Conservation (phyloP, 2,113 vertebrate species). For the Butastur rufipennis region DNA sequence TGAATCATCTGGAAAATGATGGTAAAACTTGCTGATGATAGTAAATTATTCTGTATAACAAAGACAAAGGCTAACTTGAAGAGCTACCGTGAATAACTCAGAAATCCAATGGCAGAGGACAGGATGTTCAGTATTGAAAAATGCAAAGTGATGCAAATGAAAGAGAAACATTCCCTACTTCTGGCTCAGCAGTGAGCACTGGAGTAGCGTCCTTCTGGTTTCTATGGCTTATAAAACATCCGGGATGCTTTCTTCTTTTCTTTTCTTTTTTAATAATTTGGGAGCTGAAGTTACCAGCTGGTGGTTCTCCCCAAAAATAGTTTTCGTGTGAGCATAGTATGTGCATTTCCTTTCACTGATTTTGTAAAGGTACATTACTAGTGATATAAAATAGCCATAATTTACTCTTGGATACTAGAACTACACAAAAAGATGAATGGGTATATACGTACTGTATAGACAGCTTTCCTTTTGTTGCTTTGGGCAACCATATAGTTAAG, state of each 20-base stretch:
- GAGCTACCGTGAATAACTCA: not conserved
- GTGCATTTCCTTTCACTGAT: constrained; percentile 20
- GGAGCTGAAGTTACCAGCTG: not conserved
- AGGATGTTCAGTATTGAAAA: not conserved
- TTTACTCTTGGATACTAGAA: constrained; percentile 12
- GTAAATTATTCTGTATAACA: not conserved
- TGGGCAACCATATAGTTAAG: constrained; percentile 51
- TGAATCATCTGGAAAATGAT: not conserved
- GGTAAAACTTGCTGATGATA: not conserved
- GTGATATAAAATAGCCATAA: constrained; percentile 16
- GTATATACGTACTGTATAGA: not conserved
- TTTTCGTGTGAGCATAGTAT: not conserved
- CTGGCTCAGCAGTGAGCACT: not conserved
- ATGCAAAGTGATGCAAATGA: not conserved
- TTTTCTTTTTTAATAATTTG: not conserved
- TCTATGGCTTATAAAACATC: not conserved
- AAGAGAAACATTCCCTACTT: not conserved
- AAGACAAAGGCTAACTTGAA: not conserved
- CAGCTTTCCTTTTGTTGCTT: constrained; percentile 44
- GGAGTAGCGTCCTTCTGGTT: not conserved
- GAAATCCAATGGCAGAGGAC: not conserved
- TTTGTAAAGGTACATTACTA: constrained; percentile 22
- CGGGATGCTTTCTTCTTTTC: not conserved
- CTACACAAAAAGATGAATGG: constrained; percentile 17
- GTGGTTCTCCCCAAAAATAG: constrained; percentile 22